Percentiles rank a stretch among this genome's conserved stretches.
phyloP scores from a whole-genome alignment of 2,113 vertebrate genomes.

The Platichthys flesus region DNA sequence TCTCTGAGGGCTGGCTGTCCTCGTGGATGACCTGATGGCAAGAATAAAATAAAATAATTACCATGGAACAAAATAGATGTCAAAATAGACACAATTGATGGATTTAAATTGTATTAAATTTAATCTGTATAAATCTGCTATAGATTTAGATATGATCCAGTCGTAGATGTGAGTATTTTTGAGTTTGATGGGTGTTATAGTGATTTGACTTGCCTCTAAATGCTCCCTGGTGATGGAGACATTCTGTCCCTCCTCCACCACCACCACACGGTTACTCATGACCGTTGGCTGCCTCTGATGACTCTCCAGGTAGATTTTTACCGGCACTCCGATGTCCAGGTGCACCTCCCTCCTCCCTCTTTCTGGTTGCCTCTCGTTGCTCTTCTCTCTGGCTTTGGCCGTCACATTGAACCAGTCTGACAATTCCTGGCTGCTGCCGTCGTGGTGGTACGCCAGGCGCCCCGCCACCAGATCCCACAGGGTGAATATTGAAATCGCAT shows the following conservation, averaged over 20 bases:
- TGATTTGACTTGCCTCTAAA: conserved; percentile 78
- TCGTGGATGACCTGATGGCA: conserved; percentile 84
- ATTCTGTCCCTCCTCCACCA: conserved; percentile 87
- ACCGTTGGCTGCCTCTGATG: conserved; percentile 79
- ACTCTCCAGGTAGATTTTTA: conserved; percentile 85
- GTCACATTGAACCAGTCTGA: conserved; percentile 86
- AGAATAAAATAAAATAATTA: neutral
- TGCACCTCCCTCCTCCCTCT: conserved; percentile 71
- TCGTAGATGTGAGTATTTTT: too few species aligned
- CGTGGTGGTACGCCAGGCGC: conserved; percentile 83
- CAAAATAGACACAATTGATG: too few species aligned
- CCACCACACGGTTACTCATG: conserved; percentile 76
- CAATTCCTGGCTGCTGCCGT: conserved; percentile 78
- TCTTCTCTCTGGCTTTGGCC: conserved; percentile 68
- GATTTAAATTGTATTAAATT: too few species aligned
- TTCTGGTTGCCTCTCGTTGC: conserved; percentile 38
- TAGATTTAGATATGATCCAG: too few species aligned
- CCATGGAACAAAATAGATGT: too few species aligned
- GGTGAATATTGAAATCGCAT: conserved; percentile 76
- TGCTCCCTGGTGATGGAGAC: conserved; percentile 83
- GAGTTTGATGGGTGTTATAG: neutral
- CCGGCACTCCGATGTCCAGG: conserved; percentile 76
- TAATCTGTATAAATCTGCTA: neutral
- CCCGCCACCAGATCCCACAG: conserved; percentile 82
- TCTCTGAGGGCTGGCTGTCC: conserved; percentile 83